Evolutionary conservation across 2,888 invertebrate genomes (phyloP).

Genomic region (Philaethria dido): DNA sequence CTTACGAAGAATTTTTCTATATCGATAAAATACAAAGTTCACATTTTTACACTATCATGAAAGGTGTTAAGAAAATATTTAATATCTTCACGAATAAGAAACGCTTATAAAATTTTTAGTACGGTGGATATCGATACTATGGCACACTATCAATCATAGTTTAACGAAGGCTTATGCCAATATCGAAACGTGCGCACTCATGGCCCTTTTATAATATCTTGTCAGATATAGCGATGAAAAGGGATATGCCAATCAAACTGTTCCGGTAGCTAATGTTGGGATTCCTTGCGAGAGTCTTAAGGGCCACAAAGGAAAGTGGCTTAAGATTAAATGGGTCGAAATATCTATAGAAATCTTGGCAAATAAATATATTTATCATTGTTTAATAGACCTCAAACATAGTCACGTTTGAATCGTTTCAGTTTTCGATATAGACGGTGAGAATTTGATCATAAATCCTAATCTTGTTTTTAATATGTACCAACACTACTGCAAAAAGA

Average conservation of each 20-base stretch:
- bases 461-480: no score
- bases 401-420: not conserved
- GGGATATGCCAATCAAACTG: constrained; percentile 50
- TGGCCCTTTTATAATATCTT: constrained; percentile 66
- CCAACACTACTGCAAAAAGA: no score
- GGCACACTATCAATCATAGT: constrained; percentile 80
- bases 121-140: constrained; percentile 60
- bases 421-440: no score
- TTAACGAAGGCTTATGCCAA: constrained; percentile 74
- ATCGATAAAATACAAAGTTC: constrained; percentile 26
- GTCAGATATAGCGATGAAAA: constrained; percentile 53
- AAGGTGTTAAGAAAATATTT: constrained; percentile 43
- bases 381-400: not conserved
- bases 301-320: constrained; percentile 28
- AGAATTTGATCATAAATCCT: no score
- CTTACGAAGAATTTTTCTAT: constrained; percentile 14
- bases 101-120: constrained; percentile 58
- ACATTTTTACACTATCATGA: constrained; percentile 38
- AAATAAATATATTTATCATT: constrained; percentile 2
- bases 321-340: constrained; percentile 33
- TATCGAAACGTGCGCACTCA: constrained; percentile 75
- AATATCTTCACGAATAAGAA: constrained; percentile 60
- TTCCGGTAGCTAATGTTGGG: constrained; percentile 44
- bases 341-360: constrained; percentile 31
- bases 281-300: constrained; percentile 36